Conservation (phyloP, 2,113 vertebrate genomes). For the Clarias batrachus region DNA sequence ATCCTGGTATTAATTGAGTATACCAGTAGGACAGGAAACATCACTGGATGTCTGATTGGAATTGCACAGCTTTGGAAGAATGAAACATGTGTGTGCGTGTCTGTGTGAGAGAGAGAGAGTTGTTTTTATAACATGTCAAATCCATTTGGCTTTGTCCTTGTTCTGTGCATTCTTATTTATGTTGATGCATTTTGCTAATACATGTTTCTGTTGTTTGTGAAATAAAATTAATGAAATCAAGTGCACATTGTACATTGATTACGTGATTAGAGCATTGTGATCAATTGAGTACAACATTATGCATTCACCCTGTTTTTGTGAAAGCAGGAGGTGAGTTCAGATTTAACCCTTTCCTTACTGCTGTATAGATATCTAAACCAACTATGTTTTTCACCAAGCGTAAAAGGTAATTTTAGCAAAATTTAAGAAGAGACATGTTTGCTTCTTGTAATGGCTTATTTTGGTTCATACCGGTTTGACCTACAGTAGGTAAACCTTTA, state of each 20-base stretch:
- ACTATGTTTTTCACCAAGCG: too few relatives aligned
- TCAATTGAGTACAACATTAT: not conserved
- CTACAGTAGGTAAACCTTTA: not conserved
- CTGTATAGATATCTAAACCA: not conserved
- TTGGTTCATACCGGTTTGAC: not conserved
- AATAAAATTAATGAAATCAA: conserved; percentile 45
- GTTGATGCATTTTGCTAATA: conserved; percentile 38
- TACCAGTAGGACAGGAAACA: not conserved
- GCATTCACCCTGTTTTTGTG: not conserved
- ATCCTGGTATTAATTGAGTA: not conserved
- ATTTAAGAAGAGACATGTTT: not conserved
- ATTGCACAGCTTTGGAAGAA: not conserved
- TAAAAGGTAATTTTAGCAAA: not conserved
- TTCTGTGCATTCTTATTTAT: conserved; percentile 49
- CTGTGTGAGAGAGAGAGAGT: not conserved
- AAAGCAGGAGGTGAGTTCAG: not conserved
- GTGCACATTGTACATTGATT: not conserved
- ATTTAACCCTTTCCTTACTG: not conserved
- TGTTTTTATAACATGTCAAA: conserved; percentile 27
- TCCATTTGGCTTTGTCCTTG: conserved; percentile 38
- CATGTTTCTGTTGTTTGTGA: conserved; percentile 45
- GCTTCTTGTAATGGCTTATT: not conserved
- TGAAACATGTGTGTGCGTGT: conserved; percentile 12
- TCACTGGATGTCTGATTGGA: not conserved
- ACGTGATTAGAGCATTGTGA: not conserved